These are phyloP conservation scores for Ophraella communa DNA, from an alignment of 2,888 invertebrate species.

Conservation along the genomic window DNA sequence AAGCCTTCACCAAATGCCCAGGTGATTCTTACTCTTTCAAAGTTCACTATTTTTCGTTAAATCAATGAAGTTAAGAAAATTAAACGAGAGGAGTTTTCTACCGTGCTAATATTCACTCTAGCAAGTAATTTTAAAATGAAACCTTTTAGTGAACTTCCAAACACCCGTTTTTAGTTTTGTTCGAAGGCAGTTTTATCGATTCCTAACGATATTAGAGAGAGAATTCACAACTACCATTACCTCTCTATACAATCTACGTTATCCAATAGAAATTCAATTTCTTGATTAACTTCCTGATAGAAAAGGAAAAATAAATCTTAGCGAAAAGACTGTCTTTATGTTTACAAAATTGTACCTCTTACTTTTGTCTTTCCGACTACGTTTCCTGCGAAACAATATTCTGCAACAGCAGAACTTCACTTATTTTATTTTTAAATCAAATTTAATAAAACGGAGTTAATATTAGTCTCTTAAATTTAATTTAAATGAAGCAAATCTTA, in stretches of 20 bases:
- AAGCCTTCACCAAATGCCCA: too few species aligned
- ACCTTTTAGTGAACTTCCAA: constrained; percentile 15
- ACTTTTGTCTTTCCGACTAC: neutral
- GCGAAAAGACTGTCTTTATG: neutral
- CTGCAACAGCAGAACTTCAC: neutral
- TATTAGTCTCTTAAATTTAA: neutral
- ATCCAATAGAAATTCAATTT: constrained; percentile 4
- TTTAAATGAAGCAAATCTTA: neutral
- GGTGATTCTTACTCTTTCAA: too few species aligned
- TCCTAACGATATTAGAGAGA: constrained; percentile 5
- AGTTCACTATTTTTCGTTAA: too few species aligned
- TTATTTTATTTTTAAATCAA: neutral
- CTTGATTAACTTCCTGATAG: constrained; percentile 4
- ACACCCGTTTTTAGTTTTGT: constrained; percentile 12
- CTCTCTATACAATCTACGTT: constrained; percentile 5
- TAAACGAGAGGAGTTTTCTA: too few species aligned
- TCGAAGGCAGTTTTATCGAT: constrained; percentile 11
- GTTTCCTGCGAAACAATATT: neutral
- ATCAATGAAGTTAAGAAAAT: too few species aligned
- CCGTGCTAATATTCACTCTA: neutral
- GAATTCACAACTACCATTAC: constrained; percentile 9
- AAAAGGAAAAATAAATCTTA: neutral
- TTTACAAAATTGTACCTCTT: neutral
- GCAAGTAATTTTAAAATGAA: constrained; percentile 17
- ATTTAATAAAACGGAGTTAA: neutral